A percentile compares a stretch with the other conserved stretches of the same genome.
These are phyloP conservation scores for Eira barbara DNA, from an alignment of 2,113 vertebrate genomes.

Conservation along the genomic window DNA sequence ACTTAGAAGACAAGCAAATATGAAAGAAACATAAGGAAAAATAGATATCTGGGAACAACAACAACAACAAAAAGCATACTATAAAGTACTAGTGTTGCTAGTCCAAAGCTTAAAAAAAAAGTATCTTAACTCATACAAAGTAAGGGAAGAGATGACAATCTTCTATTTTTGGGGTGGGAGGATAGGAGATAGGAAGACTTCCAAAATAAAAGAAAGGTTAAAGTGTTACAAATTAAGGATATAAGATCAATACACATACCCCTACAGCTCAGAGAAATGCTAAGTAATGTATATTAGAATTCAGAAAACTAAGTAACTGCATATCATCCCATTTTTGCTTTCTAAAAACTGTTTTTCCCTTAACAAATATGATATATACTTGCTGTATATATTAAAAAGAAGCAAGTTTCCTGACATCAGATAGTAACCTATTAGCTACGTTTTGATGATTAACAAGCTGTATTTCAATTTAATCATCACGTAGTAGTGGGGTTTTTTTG, in stretches of 20 bases:
- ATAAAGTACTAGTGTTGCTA: not conserved
- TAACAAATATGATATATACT: not conserved
- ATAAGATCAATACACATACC: not conserved
- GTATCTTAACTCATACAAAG: not conserved
- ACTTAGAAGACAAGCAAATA: not conserved
- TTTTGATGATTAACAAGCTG: not conserved
- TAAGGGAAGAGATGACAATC: not conserved
- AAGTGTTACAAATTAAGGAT: not conserved
- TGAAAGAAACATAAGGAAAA: not conserved
- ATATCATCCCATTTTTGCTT: not conserved
- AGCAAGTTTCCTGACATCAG: not conserved
- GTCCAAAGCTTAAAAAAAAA: not conserved
- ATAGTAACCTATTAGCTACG: not conserved
- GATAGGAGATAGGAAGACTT: not conserved
- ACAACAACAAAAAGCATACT: not conserved
- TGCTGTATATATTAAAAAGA: not conserved
- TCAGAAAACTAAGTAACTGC: not conserved
- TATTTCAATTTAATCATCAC: not conserved
- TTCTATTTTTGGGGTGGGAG: not conserved
- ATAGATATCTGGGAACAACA: not conserved
- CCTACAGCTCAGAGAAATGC: not conserved
- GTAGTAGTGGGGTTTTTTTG: not conserved
- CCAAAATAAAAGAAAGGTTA: not conserved
- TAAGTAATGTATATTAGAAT: not conserved
- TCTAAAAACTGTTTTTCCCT: not conserved